phyloP scores from a whole-genome alignment of 2,113 vertebrate genomes.

The Gavialis gangeticus region DNA sequence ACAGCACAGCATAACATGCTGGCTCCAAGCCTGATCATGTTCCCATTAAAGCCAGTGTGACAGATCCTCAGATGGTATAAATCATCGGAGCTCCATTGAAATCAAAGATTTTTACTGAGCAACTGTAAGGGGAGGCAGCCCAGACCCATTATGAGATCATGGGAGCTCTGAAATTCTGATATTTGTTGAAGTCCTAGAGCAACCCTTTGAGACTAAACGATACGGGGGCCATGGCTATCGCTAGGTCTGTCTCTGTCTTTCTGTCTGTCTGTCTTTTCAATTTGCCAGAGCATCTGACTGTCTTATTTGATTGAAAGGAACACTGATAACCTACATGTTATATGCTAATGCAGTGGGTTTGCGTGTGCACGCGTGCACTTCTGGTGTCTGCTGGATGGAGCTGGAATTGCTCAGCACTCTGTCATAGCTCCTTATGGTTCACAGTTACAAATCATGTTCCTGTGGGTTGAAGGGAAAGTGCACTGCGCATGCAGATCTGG shows the following conservation, averaged over 20 bases:
- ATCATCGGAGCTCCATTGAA: conserved; percentile 8
- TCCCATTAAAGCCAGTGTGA: conserved; percentile 24
- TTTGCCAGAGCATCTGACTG: not conserved
- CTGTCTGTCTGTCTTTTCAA: not conserved
- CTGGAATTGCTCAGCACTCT: not conserved
- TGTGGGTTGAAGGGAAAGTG: not conserved
- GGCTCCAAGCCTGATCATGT: conserved; percentile 41
- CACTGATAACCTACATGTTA: not conserved
- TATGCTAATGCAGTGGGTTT: not conserved
- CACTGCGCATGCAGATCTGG: not conserved
- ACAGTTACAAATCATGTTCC: not conserved
- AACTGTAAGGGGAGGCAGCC: not conserved
- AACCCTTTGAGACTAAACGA: conserved; percentile 27
- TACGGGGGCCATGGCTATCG: not conserved
- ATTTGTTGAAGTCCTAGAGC: conserved; percentile 40
- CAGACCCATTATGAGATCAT: not conserved
- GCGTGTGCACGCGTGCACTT: not conserved
- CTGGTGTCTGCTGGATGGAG: not conserved
- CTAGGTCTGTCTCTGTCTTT: not conserved
- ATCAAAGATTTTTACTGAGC: not conserved
- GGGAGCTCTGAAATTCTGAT: conserved; percentile 30
- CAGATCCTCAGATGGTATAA: conserved; percentile 36
- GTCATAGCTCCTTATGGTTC: not conserved
- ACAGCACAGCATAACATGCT: conserved; percentile 51
- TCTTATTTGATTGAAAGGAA: not conserved